Evolutionary conservation across 2,113 vertebrate species (phyloP), one percentile per base, ranked within the genome.

Genomic region (Triplophysa dalaica): DNA sequence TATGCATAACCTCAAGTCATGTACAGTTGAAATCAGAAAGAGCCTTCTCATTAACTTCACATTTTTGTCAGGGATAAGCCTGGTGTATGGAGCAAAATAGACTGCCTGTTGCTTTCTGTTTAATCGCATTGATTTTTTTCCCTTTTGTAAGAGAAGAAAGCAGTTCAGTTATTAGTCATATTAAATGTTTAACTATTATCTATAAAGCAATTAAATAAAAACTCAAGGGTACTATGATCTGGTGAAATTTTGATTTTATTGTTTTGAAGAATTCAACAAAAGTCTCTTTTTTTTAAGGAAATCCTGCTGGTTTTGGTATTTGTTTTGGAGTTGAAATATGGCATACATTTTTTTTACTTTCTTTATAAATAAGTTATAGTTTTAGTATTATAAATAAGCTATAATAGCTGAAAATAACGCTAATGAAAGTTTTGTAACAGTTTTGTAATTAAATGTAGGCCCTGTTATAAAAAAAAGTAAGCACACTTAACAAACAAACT

Each of bases 1-100:
- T 86, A 85, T 81, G 90, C 62, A 75, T 75, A 93, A 89, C 84
- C 87, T 94, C 82, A 90, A 79, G 83, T 88, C 86, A 75, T 82
- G 75, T 88, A 82, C 83, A 85, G 87, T 91, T 89, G 84, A 89
- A 88, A 79, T 91, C 88, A 86, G 84, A 88, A 83, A 7, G 9
- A 61, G 65, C 24, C 45, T 38, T 38, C 33, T 38, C 33, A 38
- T 38, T 38, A 38, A 85, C 69, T 82, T 86, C 84, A 87, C 79
- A 63, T 84, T 85, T 90, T 85, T 72, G 24, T 65, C 84, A 89
- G 52, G 82, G 84, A 85, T 87, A 26, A 83, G 78, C 89, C 91
- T 87, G 83, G 78, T 58, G 83, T 75, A 78, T 69, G 79, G 83
- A 85, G 58, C 83, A 81, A 81, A 86, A 73, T 87, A 4, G 70